Conservation (phyloP, 2,113 vertebrate species). For the Mobula birostris region DNA sequence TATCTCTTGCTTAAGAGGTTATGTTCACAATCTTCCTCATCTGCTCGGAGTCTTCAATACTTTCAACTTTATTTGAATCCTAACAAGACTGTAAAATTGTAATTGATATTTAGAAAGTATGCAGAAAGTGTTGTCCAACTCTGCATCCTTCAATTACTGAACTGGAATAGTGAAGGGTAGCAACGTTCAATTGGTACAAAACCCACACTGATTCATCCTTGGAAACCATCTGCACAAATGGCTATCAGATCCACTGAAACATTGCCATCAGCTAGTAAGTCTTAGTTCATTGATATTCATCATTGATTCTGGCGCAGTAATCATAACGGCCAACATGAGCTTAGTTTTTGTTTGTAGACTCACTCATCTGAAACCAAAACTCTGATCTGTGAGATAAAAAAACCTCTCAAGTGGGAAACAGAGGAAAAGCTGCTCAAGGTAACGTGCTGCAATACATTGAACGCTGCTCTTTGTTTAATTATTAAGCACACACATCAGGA, state of each 20-base stretch:
- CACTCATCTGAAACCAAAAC: constrained; percentile 28
- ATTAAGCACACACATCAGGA: neutral
- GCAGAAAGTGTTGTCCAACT: neutral
- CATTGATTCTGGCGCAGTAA: neutral
- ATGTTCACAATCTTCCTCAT: neutral
- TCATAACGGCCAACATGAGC: neutral
- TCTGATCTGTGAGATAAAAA: constrained; percentile 16
- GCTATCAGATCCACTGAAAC: neutral
- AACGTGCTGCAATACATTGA: neutral
- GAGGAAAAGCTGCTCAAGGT: neutral
- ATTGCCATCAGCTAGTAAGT: neutral
- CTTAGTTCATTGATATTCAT: neutral
- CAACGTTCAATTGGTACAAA: neutral
- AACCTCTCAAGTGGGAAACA: constrained; percentile 13
- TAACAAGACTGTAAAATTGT: neutral
- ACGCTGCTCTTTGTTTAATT: constrained; percentile 1
- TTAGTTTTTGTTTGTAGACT: neutral
- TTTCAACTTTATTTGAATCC: neutral
- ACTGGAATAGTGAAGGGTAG: neutral
- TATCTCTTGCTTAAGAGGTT: neutral
- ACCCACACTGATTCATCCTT: neutral
- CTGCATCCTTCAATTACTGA: neutral
- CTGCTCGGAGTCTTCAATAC: neutral
- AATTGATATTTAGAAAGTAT: neutral
- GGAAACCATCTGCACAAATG: neutral